Evolutionary conservation across 2,113 vertebrate species (phyloP), one percentile per base, ranked within the genome.

Genomic region (Morone chrysops): DNA sequence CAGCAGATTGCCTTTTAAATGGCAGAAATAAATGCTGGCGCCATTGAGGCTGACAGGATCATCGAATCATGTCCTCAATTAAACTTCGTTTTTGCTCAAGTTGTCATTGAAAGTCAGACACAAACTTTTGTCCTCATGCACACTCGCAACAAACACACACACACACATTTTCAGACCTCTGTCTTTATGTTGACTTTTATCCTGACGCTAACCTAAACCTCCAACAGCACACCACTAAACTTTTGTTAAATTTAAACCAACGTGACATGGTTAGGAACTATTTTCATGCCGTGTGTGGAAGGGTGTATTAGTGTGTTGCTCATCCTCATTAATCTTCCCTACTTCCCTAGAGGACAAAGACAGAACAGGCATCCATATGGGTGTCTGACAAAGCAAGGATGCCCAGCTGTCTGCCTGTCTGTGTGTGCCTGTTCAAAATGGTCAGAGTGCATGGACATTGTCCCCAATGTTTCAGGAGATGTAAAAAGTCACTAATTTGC

Each of bases 301-400:
- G 53, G 22, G 25, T 45, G 47, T 50, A 36, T 81, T 12, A 60
- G 70, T 77, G 61, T 85, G 82, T 53, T 22, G 4, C 50, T 77
- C 38, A 48, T 83, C 78, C 61, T 80, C 77, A 87, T 89, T 79
- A 87, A 83, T 88, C 74, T 72, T 76, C 38, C 57, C 57, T 16
- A 47, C 62, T 65, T 72, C 61, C 74, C 38, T 10, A 18, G 63
- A 81, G 67, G 66, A 80, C 48, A 71, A 70, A 66, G 78, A 76
- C 61, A 69, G 74, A 73, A 40, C 77, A 78, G 62, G 10, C 77
- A 8, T 81, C 82, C 86, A 83, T 83, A 84, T 77, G 82, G 63
- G 75, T 83, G 85, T 80, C 67, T 78, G 75, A 82, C 53, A 74
- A 59, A 80, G 43, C 53, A 60, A 83, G 53, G 66, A 45, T 60